Base-by-base conservation (phyloP, 2,888 invertebrate genomes). In the Oscheius sp. region DNA sequence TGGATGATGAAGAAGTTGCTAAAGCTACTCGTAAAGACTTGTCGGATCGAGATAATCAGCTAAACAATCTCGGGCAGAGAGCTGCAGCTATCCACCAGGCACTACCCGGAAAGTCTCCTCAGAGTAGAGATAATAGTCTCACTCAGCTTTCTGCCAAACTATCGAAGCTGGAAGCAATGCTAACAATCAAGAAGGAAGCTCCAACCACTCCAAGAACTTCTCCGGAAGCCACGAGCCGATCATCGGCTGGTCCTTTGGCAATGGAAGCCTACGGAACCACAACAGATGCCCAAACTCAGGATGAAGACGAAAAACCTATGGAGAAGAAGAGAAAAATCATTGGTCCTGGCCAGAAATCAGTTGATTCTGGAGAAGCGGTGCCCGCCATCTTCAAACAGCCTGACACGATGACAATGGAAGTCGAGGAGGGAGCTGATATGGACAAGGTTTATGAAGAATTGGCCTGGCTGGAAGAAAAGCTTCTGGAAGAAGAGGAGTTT, bases 241-340 rank as follows among this genome's bases (percentile, higher is more conserved):
- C 75, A 68, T 66, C 77, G 1, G 73, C 70, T 9, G 74, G 58
- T 13, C 70, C 73, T 21, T 57, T 79, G 29, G 74, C 85, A 5
- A 86, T 87, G 87, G 87, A 87, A 65, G 87, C 85, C 9, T 81
- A 85, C 33, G 86, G 80, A 13, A 82, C 77, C 2, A 80, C 79
- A 5, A 82, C 80, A 0, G 84, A 80, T 13, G 80, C 80, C 48
- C 77, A 53, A 11, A 70, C 68, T 48, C 63, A 75, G 37, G 63
- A 70, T 48, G 76, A 74, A 53, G 70, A 70, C 1, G 60, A 33
- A 7, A 48, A 13, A n/a, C 32, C 74, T 2, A 13, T 2, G 42
- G 59, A 68, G 35, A 70, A 51, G 37, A 60, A 70, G 51, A 60
- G 50, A 60, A 59, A 48, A 51, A 53, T 76, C 10, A 78, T 76